Evolutionary conservation across 1,140 invertebrate species (phyloP), one percentile per base, ranked within the genome.

Genomic region (Globodera ellingtonae): DNA sequence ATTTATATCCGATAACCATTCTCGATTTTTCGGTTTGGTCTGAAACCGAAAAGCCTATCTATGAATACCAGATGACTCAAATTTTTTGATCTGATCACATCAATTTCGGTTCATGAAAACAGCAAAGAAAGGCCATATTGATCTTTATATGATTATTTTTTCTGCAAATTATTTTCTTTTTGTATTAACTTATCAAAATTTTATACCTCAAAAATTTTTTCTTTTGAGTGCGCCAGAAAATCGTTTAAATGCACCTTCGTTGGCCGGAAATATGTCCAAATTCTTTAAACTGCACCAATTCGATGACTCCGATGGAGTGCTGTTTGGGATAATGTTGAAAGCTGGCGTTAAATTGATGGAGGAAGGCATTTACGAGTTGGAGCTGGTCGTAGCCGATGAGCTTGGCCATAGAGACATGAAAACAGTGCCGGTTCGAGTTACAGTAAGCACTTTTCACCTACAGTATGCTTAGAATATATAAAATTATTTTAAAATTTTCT

Each of bases 161-260:
- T 35, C 35, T 35, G 35, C 35, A 35, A 35, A 35, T 35, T 1
- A 35, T 35, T 35, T 35, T 35, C 35, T 35, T 35, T 35, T 35
- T 2, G 3, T 2, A 35, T 35, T 35, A 35, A 0, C 3, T 35
- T 35, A 35, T 35, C 35, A 35, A 35, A 35, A 35, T 35, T 35
- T 50, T 21, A 10, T 21, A 76, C n/a, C 67, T 67, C 47, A 9
- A 35, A 35, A 35, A 1, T 75, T 0, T 73, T 67, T n/a, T 35
- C 35, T 9, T 50, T 82, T 56, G 50, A 82, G 44, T 52, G 79
- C 4, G n/a, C 47, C 24, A 7, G 15, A 70, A 21, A 66, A 82
- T 44, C 47, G 50, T 44, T 56, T 47, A 46, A 79, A 77, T 50
- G 77, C 56, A 15, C 6, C 59, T 21, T 79, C 44, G 8, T 48